Percentiles rank a stretch among this genome's conserved stretches.
Evolutionary conservation across 2,888 invertebrate genomes (phyloP).

Genomic region (Isotomurus palustris): DNA sequence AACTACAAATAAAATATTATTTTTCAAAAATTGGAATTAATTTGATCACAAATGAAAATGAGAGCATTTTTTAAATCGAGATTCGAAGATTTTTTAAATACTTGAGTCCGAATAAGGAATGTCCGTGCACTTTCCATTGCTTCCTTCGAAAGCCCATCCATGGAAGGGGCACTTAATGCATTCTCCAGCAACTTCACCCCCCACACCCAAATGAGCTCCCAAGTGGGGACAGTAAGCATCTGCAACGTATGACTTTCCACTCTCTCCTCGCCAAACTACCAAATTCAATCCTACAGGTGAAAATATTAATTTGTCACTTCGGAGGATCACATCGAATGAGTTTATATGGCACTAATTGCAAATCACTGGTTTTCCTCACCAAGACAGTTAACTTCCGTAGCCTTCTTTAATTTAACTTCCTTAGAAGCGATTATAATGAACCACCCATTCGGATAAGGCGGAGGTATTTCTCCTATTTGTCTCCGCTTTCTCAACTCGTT

Average conservation of each 20-base stretch:
- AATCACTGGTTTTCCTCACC: conserved; percentile 53
- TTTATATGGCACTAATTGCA: neutral
- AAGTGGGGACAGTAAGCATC: conserved; percentile 88
- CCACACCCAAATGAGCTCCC: conserved; percentile 78
- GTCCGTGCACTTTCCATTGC: conserved; percentile 65
- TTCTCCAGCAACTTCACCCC: conserved; percentile 65
- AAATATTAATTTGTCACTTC: neutral
- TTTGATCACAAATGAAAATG: neutral
- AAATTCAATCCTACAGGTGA: conserved; percentile 60
- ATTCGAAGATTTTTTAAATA: neutral
- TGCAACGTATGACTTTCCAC: conserved; percentile 62
- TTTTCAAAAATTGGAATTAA: too few relatives aligned
- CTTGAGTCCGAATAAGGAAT: conserved; percentile 67
- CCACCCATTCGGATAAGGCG: conserved; percentile 88
- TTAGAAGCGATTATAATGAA: conserved; percentile 69
- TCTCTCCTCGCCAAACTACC: conserved; percentile 63
- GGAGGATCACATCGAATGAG: neutral
- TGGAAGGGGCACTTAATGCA: conserved; percentile 87
- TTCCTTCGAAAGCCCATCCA: conserved; percentile 73
- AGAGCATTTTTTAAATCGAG: neutral
- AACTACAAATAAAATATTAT: too few relatives aligned
- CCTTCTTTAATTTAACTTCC: conserved; percentile 57
- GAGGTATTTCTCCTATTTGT: conserved; percentile 68
- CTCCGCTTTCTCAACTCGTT: conserved; percentile 56
- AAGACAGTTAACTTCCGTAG: conserved; percentile 61